These are phyloP conservation scores for Hypothenemus hampei DNA, from an alignment of 1,140 invertebrate species.

Conservation along the genomic window DNA sequence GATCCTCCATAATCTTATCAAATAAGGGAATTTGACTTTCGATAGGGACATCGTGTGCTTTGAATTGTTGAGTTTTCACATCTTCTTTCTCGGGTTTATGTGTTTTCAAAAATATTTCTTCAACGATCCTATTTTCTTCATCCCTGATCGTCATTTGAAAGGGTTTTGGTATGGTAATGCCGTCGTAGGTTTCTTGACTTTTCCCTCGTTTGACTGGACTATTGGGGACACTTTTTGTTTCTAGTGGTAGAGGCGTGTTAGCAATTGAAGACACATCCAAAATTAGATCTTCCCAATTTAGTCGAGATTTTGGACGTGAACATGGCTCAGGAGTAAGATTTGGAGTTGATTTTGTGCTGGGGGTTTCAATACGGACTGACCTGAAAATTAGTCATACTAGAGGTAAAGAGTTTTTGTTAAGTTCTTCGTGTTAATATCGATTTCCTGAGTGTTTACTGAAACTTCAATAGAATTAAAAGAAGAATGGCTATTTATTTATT, in stretches of 20 bases:
- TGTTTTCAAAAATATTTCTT: constrained; percentile 48
- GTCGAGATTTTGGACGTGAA: constrained; percentile 31
- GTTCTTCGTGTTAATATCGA: too few species aligned
- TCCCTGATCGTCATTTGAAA: constrained; percentile 64
- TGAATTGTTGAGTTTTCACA: constrained; percentile 49
- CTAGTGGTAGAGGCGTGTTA: constrained; percentile 28
- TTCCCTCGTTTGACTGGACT: constrained; percentile 48
- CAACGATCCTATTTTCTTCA: constrained; percentile 56
- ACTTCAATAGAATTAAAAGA: too few species aligned
- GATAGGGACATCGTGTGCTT: constrained; percentile 59
- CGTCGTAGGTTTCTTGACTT: constrained; percentile 39
- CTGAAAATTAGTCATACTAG: too few species aligned
- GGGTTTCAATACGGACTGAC: constrained; percentile 44
- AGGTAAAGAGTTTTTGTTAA: too few species aligned
- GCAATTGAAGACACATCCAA: constrained; percentile 30
- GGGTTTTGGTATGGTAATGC: constrained; percentile 57
- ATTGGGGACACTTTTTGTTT: constrained; percentile 50
- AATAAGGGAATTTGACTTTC: constrained; percentile 64
- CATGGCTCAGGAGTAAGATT: constrained; percentile 18
- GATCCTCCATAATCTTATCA: constrained; percentile 63
- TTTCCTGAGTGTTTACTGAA: too few species aligned
- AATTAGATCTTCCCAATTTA: constrained; percentile 38
- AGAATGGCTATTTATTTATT: not conserved
- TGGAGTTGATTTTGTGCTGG: constrained; percentile 32
- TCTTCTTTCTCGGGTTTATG: constrained; percentile 48